Evolutionary conservation across 2,888 invertebrate genomes (phyloP), one percentile per base, ranked within the genome.

Genomic region (Spatulosminthurus flaviceps): DNA sequence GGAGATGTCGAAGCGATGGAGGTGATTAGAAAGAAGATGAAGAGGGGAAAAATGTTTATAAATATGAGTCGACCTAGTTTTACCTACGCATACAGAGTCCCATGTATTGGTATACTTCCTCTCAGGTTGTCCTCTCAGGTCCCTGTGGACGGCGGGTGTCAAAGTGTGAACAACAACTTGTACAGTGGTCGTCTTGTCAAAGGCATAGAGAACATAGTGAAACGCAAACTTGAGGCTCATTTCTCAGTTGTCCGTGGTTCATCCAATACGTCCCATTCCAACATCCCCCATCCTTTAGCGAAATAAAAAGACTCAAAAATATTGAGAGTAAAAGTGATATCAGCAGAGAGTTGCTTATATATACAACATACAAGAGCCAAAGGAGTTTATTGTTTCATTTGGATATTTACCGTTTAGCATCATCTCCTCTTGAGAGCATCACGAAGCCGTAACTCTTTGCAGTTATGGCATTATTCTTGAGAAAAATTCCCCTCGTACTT

Each of bases 51-150:
- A 43, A 66, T 34, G 76, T 76, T 66, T 76, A 66, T 66, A 76
- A 76, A 66, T 76, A 66, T 77, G 34, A 67, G 69, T 51, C 77
- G 69, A 77, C 69, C 77, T 69, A 77, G 51, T 42, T 77, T 51
- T 51, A 19, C 16, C 5, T 51, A n/a, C n/a, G 51, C 16, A 51
- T 51, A n/a, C n/a, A 51, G 41, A 13, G 41, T 42, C 41, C 60
- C 28, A 24, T 67, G 67, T 13, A 67, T 19, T 28, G 67, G 21
- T 70, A 28, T 9, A 70, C 22, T 60, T 51, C 51, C 51, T 51
- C 51, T 73, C 29, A 21, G 28, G 29, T n/a, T 75, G 26, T 34
- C 60, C 29, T n/a, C n/a, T 29, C 13, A 24, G 28, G 29, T 41
- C 72, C 72, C 51, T 75, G 2, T 26, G n/a, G 51, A 13, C 29